Conservation (phyloP, 2,888 invertebrate species). For the Chironomus riparius region DNA sequence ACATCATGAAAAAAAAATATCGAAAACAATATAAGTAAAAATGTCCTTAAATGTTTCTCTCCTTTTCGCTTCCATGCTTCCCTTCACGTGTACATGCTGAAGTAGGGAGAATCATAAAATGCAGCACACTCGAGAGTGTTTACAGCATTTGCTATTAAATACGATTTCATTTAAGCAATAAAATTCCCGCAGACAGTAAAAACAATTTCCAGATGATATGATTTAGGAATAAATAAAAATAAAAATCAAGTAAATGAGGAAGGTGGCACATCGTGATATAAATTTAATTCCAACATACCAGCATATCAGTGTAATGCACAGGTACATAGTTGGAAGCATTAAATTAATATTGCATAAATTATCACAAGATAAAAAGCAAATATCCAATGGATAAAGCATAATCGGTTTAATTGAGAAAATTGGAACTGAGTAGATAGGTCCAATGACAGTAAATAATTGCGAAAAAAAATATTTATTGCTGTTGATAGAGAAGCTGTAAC, state of each 20-base stretch:
- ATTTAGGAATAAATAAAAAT: conserved; percentile 25
- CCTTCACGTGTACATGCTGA: background rate
- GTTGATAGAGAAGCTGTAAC: background rate
- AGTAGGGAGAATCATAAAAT: background rate
- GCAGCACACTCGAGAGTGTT: background rate
- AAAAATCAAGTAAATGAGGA: background rate
- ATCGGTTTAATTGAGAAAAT: conserved; percentile 3
- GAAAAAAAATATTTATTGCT: background rate
- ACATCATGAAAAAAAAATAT: background rate
- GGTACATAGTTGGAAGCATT: too few relatives aligned
- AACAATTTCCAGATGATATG: conserved; percentile 28
- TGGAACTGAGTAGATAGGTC: background rate
- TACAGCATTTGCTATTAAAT: conserved; percentile 19
- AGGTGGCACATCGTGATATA: background rate
- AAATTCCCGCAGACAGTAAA: conserved; percentile 27
- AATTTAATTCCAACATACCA: too few relatives aligned
- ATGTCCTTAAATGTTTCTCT: conserved; percentile 15
- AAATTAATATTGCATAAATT: background rate
- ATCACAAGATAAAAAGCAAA: background rate
- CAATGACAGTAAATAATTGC: background rate
- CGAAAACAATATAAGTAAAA: conserved; percentile 1
- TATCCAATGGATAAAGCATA: background rate
- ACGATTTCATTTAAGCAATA: conserved; percentile 27
- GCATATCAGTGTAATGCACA: too few relatives aligned
- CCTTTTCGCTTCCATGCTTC: background rate